A percentile compares a stretch with the other conserved stretches of the same genome.
These are phyloP conservation scores for Falco columbarius DNA, from an alignment of 2,797 vertebrate species.

Conservation along the genomic window DNA sequence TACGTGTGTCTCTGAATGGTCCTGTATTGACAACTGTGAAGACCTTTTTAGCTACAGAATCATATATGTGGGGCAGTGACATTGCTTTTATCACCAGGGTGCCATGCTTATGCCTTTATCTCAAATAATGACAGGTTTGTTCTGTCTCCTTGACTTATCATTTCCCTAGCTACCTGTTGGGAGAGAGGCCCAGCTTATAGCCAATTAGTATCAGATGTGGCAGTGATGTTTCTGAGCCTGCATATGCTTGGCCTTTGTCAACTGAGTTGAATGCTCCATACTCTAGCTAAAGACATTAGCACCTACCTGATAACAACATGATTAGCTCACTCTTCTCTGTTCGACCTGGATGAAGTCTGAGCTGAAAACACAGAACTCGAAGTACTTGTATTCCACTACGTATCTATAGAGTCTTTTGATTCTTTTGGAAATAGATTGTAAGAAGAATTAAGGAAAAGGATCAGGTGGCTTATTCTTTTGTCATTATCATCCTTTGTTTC, in stretches of 20 bases:
- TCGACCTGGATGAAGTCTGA: not conserved
- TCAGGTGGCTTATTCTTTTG: not conserved
- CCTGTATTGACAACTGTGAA: not conserved
- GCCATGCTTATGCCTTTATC: not conserved
- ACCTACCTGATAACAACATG: not conserved
- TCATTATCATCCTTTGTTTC: not conserved
- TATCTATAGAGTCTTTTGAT: not conserved
- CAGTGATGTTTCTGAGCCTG: not conserved
- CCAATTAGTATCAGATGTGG: constrained; percentile 45
- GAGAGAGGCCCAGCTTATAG: not conserved
- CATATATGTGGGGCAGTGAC: not conserved
- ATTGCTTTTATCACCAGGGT: not conserved
- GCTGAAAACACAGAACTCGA: not conserved
- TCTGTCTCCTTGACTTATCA: constrained; percentile 5
- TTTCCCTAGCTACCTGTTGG: not conserved
- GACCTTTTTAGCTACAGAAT: not conserved
- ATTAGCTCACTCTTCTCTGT: not conserved
- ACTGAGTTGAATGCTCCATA: not conserved
- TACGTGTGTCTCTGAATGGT: not conserved
- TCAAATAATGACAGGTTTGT: constrained; percentile 4
- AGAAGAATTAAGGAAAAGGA: not conserved
- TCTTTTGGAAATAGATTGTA: not conserved
- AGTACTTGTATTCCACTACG: not conserved
- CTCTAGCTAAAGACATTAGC: not conserved
- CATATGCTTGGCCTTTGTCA: not conserved